Percentiles rank a stretch among this genome's conserved stretches.
phyloP scores from a whole-genome alignment of 2,888 invertebrate genomes.

The Pogonocherus hispidulus region DNA sequence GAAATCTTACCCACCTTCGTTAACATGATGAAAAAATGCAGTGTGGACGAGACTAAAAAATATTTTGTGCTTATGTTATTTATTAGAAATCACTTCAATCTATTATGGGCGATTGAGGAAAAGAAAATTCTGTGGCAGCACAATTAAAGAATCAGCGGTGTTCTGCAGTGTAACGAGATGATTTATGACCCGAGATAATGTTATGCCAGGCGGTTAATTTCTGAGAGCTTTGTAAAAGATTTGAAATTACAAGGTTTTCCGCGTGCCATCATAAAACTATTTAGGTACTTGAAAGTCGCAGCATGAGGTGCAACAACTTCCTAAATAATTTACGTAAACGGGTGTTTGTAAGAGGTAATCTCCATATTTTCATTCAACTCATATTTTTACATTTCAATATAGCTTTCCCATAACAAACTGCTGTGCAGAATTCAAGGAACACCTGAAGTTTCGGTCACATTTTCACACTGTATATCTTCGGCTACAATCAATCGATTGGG shows the following conservation, averaged over 20 bases:
- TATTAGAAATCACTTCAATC: no score
- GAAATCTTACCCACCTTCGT: no score
- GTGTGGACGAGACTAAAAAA: no score
- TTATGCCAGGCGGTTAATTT: conserved; percentile 5
- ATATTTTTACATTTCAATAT: no score
- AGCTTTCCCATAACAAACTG: no score
- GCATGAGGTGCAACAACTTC: neutral
- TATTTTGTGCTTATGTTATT: no score
- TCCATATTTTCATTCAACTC: neutral
- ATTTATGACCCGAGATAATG: conserved; percentile 1
- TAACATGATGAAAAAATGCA: no score
- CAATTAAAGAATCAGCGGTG: neutral
- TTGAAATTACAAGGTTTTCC: neutral
- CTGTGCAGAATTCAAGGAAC: no score
- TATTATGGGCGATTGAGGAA: no score
- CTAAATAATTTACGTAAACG: neutral
- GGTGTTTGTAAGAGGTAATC: neutral
- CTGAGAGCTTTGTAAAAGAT: neutral
- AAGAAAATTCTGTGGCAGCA: neutral
- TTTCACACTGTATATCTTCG: no score
- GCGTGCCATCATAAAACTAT: neutral
- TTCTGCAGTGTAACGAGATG: neutral
- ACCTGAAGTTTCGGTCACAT: no score
- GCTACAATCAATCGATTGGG: no score
- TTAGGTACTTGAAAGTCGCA: neutral